Evolutionary conservation across 2,113 vertebrate genomes (phyloP).

Genomic region (Zingel zingel): DNA sequence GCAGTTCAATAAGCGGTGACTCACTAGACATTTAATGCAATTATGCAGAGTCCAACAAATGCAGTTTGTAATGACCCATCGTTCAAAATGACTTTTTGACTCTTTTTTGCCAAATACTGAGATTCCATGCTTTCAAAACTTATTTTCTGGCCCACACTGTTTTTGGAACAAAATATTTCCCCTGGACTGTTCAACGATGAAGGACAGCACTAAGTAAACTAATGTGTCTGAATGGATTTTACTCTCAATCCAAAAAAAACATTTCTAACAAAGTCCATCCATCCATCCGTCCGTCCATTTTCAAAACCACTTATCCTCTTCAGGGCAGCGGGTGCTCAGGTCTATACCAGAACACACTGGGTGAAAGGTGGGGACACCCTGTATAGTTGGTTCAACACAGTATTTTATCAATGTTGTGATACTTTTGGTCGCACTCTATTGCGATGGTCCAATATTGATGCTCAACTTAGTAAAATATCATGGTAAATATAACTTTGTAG

Average conservation of each 20-base stretch:
- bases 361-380: not conserved
- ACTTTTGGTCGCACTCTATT: not conserved
- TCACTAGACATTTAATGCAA: not conserved
- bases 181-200: slow-evolving; percentile 3
- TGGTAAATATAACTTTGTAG: not conserved
- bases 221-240: slow-evolving; percentile 13
- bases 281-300: slow-evolving; percentile 3
- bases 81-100: slow-evolving; percentile 23
- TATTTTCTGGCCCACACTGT: slow-evolving; percentile 11
- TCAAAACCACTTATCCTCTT: slow-evolving; percentile 11
- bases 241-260: not conserved
- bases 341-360: not conserved
- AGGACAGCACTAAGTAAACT: slow-evolving; percentile 24
- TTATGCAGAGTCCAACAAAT: not conserved
- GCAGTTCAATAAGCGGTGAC: not conserved
- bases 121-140: slow-evolving; percentile 25
- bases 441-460: not conserved
- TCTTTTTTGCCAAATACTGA: slow-evolving; percentile 23
- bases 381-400: not conserved
- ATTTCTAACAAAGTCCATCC: slow-evolving; percentile 7
- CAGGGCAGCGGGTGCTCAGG: not conserved
- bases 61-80: slow-evolving; percentile 11
- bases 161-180: slow-evolving; percentile 22
- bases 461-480: not conserved
- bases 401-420: not conserved